Base-by-base conservation (phyloP, 2,888 invertebrate species). In the Drosophila seclusa region DNA sequence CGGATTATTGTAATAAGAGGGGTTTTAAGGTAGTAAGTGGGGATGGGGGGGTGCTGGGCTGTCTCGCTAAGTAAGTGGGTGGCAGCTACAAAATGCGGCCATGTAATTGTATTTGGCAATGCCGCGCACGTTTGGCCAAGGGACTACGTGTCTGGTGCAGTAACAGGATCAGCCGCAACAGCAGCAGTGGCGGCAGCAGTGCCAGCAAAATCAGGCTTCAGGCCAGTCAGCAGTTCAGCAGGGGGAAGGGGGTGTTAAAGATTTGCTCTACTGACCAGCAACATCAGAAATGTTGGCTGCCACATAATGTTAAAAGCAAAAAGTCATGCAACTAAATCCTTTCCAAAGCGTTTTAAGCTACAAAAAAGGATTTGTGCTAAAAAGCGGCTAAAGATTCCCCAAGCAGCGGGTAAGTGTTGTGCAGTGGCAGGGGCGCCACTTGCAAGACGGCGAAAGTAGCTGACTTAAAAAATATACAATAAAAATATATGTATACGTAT, bases 291-390 rank as follows among this genome's bases (percentile, higher is more conserved):
- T 76, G 75, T 80, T 68, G 53, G 74, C 74, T 32, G 48, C 7
- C 67, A 72, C 38, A 55, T n/a, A 78, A 82, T 80, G 78, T 60
- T 83, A 78, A 88, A 77, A 82, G 89, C 78, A 80, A 86, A 88
- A 79, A 84, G 83, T 87, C 81, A 85, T 87, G 83, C 85, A 83
- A 89, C 89, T 87, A 84, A 87, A 89, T 87, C 84, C 84, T 78
- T 81, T 83, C 79, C 76, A 87, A 87, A 88, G 74, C 87, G 83
- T 86, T 87, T 87, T 89, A 84, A 87, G 75, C 84, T 82, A 79
- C 82, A 77, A 76, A 85, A 85, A 83, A 78, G 80, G 86, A 83
- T 85, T 85, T 87, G 85, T 77, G 85, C 82, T 83, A 76, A 85
- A 87, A 85, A 81, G 71, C 84, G 70, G 80, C 67, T 75, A 72